These are phyloP conservation scores for Nycticorax nycticorax DNA, from an alignment of 2,113 vertebrate species.

Conservation along the genomic window DNA sequence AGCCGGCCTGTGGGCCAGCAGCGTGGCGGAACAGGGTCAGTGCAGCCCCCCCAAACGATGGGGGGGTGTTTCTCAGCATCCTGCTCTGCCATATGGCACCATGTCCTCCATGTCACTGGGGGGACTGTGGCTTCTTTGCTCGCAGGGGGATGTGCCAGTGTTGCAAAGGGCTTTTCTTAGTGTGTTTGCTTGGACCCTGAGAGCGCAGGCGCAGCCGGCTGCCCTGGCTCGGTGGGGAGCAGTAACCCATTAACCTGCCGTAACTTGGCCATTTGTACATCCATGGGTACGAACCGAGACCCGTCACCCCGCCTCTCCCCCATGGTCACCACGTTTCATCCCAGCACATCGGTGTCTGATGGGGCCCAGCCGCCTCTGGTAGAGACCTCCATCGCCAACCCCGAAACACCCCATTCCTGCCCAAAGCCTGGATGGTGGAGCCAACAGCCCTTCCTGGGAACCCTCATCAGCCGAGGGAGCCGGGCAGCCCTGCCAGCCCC, in stretches of 20 bases:
- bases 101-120: background rate
- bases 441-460: background rate
- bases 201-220: accelerated
- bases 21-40: background rate
- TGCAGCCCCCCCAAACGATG: accelerated
- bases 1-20: background rate
- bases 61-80: background rate
- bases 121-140: background rate
- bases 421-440: accelerated
- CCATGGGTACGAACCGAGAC: accelerated
- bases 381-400: background rate
- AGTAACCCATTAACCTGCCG: background rate
- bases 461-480: background rate
- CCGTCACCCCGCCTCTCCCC: background rate
- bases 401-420: background rate
- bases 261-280: background rate
- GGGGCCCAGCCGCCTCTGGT: background rate
- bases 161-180: background rate
- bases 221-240: background rate
- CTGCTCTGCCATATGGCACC: background rate
- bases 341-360: accelerated
- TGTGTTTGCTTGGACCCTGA: background rate
- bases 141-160: accelerated
- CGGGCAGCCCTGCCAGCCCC: background rate
- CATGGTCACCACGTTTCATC: accelerated